Evolutionary conservation across 2,113 vertebrate species (phyloP).

Genomic region (Psilopsiagon aurifrons): DNA sequence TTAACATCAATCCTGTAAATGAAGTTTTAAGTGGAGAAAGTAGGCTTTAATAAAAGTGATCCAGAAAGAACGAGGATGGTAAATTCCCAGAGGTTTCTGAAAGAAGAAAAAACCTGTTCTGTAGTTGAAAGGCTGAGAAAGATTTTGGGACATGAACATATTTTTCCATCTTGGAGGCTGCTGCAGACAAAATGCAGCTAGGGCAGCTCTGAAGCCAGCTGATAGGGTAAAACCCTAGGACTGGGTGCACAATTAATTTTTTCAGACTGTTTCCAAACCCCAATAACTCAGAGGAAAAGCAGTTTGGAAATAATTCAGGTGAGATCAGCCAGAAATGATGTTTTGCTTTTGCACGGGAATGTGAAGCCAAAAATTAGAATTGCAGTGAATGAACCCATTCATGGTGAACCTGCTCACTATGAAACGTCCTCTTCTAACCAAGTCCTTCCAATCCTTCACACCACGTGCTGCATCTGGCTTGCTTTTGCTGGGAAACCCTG

Average conservation of each 20-base stretch:
- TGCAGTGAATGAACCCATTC: slow-evolving; percentile 16
- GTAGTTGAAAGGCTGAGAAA: not conserved
- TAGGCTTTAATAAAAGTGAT: not conserved
- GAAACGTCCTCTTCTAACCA: not conserved
- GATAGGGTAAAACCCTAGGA: not conserved
- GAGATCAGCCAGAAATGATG: not conserved
- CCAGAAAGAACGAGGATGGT: not conserved
- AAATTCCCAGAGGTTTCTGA: not conserved
- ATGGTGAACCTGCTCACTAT: not conserved
- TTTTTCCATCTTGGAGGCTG: not conserved
- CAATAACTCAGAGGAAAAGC: slow-evolving; percentile 21
- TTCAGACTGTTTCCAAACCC: not conserved
- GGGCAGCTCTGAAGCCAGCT: not conserved
- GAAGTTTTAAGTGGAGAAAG: not conserved
- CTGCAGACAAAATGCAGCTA: not conserved
- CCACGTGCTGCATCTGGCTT: not conserved
- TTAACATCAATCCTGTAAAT: not conserved
- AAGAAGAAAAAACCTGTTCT: not conserved
- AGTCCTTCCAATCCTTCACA: not conserved
- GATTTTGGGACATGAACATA: not conserved
- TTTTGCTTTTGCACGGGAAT: not conserved
- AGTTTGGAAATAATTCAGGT: slow-evolving; percentile 25
- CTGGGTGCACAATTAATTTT: slow-evolving; percentile 18
- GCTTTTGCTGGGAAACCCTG: not conserved
- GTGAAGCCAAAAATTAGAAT: not conserved